Base-by-base conservation (phyloP, 2,888 invertebrate species). In the Erebia palarica region DNA sequence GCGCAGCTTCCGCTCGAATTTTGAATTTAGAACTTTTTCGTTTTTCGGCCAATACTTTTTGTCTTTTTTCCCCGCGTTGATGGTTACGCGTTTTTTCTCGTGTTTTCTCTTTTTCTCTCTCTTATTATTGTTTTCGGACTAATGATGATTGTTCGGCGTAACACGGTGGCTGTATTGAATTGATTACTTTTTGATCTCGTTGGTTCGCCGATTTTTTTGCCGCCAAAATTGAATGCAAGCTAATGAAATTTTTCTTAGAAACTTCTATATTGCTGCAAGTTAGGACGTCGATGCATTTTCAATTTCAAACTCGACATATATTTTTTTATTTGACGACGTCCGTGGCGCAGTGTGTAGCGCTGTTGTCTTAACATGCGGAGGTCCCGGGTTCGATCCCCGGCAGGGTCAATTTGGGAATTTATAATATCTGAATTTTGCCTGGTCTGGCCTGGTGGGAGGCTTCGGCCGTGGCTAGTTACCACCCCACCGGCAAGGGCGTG, bases 1-100 rank as follows among this genome's bases (percentile, higher is more conserved):
- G 88, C 81, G 68, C 77, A 84, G 91, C 91, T 92, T 92, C 92
- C 92, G 92, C 84, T 89, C 88, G 82, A 80, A 77, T 89, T 89
- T 90, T 86, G 86, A 91, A 90, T 89, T 89, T 88, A 80, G 83
- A 86, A 82, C 80, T 82, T 77, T 77, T 84, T 82, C 78, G 10
- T 84, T 84, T 86, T 83, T 83, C 79, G 76, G 77, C 79, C 78
- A 75, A 75, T 76, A 75, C 71, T 76, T 61, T 71, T 75, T 76
- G 70, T 76, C 77, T 78, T 78, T 77, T 77, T 80, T 76, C 68
- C 18, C 72, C 72, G 75, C 77, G 66, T 78, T 81, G 82, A 82
- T 83, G 83, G 82, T 83, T 81, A 81, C 77, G 78, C 59, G 71
- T 75, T 59, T 71, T 80, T 78, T 74, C 70, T 78, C 76, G 75